Conservation (phyloP, 2,888 invertebrate genomes). For the Lithodes maja region DNA sequence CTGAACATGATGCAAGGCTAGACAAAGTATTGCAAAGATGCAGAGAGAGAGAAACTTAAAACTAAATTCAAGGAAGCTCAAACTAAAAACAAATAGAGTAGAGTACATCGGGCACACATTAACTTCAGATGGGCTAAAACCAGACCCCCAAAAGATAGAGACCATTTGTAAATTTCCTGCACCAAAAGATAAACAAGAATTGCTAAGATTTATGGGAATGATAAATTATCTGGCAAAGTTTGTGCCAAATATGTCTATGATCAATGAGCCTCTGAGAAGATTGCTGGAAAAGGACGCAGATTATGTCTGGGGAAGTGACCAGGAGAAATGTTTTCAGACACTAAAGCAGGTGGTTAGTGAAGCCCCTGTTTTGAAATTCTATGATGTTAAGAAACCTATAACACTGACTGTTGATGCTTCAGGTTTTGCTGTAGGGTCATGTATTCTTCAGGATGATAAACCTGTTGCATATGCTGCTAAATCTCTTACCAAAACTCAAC, state of each 20-base stretch:
- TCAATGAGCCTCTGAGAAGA: constrained; percentile 30
- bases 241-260: constrained; percentile 16
- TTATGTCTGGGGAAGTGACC: background rate
- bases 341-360: constrained; percentile 6
- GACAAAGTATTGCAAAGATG: too few species aligned
- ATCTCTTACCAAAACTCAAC: constrained; percentile 3
- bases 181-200: too few species aligned
- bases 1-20: too few species aligned
- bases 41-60: too few species aligned
- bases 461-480: constrained; percentile 17
- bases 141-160: too few species aligned
- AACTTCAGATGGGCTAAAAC: too few species aligned
- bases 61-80: too few species aligned
- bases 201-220: too few species aligned
- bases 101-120: too few species aligned
- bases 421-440: background rate
- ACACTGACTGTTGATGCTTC: constrained; percentile 13
- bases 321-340: constrained; percentile 9
- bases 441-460: constrained; percentile 16
- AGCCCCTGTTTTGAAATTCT: background rate
- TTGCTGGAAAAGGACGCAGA: constrained; percentile 12
- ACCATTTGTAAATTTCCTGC: too few species aligned
- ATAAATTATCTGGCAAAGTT: too few species aligned
- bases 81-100: too few species aligned
- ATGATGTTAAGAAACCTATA: background rate